phyloP scores from a whole-genome alignment of 1,140 invertebrate species.

The Pogonus chalceus region DNA sequence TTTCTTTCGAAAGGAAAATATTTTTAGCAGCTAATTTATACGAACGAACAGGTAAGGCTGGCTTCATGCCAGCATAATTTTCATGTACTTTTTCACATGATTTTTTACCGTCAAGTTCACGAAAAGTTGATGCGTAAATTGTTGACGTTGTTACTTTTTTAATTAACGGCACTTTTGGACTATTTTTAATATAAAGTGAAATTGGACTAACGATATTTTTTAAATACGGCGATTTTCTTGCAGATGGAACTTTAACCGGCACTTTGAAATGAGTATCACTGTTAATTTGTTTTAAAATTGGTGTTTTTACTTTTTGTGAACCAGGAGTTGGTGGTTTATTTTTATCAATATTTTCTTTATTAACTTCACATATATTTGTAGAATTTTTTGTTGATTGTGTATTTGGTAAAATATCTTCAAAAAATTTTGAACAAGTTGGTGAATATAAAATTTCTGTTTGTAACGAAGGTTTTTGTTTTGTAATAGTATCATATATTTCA shows the following conservation, averaged over 20 bases:
- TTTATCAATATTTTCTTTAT: no score
- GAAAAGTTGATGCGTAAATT: background rate
- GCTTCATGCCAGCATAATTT: background rate
- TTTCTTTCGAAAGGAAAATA: background rate
- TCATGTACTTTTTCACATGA: background rate
- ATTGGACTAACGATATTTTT: slow-evolving; percentile 1
- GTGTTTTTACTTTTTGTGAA: background rate
- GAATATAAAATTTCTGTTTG: no score
- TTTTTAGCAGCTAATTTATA: background rate
- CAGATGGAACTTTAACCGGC: background rate
- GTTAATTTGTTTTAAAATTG: background rate
- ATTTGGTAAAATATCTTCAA: no score
- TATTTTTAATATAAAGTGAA: background rate
- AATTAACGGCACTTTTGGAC: background rate
- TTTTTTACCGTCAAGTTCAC: background rate
- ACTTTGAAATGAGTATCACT: slow-evolving; percentile 4
- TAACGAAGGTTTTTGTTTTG: no score
- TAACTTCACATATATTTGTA: no score
- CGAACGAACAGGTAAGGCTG: background rate
- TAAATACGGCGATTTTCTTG: background rate
- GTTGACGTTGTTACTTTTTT: background rate
- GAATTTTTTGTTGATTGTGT: no score
- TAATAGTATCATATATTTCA: no score
- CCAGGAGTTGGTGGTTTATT: background rate
- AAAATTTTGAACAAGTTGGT: no score